Evolutionary conservation across 1,140 invertebrate species (phyloP), one percentile per base, ranked within the genome.

Genomic region (Hyles vespertilio): DNA sequence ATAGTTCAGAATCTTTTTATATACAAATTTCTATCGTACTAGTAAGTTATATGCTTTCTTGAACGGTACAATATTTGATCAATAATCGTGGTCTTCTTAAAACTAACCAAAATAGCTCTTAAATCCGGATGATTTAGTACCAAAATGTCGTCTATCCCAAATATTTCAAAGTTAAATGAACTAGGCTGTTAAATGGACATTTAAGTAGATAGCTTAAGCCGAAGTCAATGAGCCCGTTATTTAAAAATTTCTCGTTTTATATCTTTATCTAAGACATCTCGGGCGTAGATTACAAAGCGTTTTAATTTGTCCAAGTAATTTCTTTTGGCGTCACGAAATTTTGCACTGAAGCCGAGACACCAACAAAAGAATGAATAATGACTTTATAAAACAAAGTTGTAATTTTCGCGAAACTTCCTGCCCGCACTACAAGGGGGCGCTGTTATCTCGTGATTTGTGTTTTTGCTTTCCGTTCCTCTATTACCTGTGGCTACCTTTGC

Each of bases 351-450:
- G 72, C 68, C 61, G 69, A 69, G 68, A 68, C 63, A 69, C 67
- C 72, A 83, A 84, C 83, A 87, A 85, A 84, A 83, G 79, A 78
- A 84, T 87, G 84, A 87, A 69, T 87, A 84, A 86, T 86, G 74
- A 81, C 74, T 84, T 81, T 77, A 63, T 71, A 69, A 83, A 84
- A 87, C 84, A 86, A 84, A 87, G 81, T 87, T 84, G 72, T 66
- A 73, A 83, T 79, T 84, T 85, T 74, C 71, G 74, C 56, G 69
- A 77, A 86, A 82, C 72, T 85, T 81, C 75, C 73, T 61, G 53
- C 70, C 33, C 48, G 45, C 61, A 65, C 71, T 71, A 75, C 63
- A 71, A 69, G 58, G 63, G 22, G 69, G 63, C 60, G 61, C 62
- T 71, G 70, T 74, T 78, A 74, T 81, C 74, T 76, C 67, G 67